Conservation (phyloP, 2,797 vertebrate genomes). For the Catamblyrhynchus diadema region DNA sequence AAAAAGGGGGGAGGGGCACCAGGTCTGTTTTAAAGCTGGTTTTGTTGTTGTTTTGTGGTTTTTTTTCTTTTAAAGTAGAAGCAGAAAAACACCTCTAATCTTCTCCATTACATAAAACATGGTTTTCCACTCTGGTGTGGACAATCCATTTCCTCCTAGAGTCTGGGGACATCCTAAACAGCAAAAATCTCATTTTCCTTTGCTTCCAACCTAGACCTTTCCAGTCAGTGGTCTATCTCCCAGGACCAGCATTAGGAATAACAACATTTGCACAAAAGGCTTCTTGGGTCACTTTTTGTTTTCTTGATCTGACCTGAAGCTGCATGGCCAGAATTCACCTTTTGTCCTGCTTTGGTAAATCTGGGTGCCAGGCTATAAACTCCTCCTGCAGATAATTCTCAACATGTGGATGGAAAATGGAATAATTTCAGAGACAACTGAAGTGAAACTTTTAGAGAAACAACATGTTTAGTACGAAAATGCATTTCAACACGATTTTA, state of each 20-base stretch:
- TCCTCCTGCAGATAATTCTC: not conserved
- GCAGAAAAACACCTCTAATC: not conserved
- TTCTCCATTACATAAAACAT: not conserved
- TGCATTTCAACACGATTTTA: slow-evolving; percentile 21
- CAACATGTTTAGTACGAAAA: not conserved
- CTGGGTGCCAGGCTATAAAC: not conserved
- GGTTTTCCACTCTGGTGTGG: not conserved
- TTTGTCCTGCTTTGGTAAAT: not conserved
- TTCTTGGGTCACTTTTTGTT: not conserved
- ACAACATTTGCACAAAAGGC: not conserved
- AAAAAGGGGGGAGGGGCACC: too few species aligned
- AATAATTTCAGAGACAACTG: not conserved
- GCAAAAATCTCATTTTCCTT: slow-evolving; percentile 1
- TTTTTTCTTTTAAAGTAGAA: not conserved
- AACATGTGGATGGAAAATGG: not conserved
- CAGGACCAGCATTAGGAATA: not conserved
- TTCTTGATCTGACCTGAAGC: not conserved
- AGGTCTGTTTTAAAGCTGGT: not conserved
- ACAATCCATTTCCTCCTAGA: not conserved
- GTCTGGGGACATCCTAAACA: not conserved
- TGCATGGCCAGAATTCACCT: not conserved
- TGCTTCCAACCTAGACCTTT: not conserved
- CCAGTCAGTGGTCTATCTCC: not conserved
- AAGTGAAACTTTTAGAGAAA: not conserved
- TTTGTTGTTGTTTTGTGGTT: not conserved